phyloP scores from a whole-genome alignment of 2,797 vertebrate species.

The Muscicapa striata region DNA sequence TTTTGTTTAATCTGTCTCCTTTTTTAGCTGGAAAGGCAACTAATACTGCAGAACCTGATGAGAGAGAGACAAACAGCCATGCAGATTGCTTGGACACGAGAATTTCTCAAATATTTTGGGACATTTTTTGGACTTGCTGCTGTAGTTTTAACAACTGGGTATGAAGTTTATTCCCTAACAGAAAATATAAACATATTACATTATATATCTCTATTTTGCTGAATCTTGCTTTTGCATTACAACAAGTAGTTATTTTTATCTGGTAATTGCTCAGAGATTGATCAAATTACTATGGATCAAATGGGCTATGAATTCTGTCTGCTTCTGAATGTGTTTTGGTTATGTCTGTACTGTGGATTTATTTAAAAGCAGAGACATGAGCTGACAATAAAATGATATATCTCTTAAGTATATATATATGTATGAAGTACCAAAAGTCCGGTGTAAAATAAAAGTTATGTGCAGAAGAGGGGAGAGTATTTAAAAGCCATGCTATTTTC shows the following conservation, averaged over 20 bases:
- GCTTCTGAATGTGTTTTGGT: background rate
- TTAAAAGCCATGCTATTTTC: background rate
- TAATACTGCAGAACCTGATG: conserved; percentile 91
- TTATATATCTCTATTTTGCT: background rate
- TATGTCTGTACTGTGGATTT: background rate
- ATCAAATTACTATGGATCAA: background rate
- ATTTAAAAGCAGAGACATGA: background rate
- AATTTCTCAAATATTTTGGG: conserved; percentile 90
- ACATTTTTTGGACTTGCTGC: conserved; percentile 81
- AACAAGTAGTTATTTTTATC: background rate
- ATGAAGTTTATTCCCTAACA: conserved; percentile 47
- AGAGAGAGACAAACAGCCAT: conserved; percentile 89
- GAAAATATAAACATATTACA: background rate
- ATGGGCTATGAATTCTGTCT: background rate
- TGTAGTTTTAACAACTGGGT: conserved; percentile 82
- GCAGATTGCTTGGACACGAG: conserved; percentile 89
- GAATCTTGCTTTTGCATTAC: background rate
- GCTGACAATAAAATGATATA: background rate
- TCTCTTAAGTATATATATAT: no score
- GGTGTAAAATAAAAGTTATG: background rate
- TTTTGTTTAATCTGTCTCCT: conserved; percentile 46
- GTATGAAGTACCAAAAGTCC: background rate
- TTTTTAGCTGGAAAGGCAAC: conserved; percentile 88
- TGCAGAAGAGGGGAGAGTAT: background rate
- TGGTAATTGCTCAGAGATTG: background rate